Percentiles rank a stretch among this genome's conserved stretches.
Evolutionary conservation across 2,797 vertebrate genomes (phyloP).

Genomic region (Choloepus didactylus): DNA sequence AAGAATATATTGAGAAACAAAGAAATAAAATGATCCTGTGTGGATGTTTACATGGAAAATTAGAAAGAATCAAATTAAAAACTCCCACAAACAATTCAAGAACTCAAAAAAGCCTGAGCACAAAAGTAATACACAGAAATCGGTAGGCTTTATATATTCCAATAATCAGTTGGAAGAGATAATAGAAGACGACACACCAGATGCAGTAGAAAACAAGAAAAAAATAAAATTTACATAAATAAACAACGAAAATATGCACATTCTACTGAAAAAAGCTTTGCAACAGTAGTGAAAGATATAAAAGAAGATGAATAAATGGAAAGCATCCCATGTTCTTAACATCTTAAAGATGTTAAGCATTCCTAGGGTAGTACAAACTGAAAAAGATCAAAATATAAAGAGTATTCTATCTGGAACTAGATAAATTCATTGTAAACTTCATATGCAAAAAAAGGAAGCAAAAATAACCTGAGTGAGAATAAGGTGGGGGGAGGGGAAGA

Average conservation of each 20-base stretch:
- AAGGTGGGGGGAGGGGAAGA: neutral
- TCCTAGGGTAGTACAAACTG: neutral
- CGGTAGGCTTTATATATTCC: neutral
- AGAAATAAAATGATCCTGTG: neutral
- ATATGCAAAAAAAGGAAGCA: neutral
- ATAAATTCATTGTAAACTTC: neutral
- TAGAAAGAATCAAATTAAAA: conserved; percentile 23
- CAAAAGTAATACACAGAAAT: neutral
- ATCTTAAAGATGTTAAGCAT: neutral
- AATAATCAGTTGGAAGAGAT: neutral
- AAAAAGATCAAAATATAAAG: conserved; percentile 21
- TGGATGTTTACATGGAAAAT: conserved; percentile 2
- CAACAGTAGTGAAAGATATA: neutral
- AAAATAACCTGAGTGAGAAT: neutral
- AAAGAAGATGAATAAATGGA: neutral
- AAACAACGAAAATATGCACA: neutral
- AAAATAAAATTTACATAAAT: neutral
- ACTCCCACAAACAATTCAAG: neutral
- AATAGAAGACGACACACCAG: neutral
- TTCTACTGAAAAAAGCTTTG: neutral
- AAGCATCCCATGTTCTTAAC: neutral
- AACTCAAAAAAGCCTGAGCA: neutral
- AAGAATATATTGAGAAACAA: neutral
- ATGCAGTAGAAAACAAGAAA: neutral
- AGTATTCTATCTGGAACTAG: neutral